phyloP scores from a whole-genome alignment of 2,797 vertebrate genomes.

The Coccyzus lansbergi region DNA sequence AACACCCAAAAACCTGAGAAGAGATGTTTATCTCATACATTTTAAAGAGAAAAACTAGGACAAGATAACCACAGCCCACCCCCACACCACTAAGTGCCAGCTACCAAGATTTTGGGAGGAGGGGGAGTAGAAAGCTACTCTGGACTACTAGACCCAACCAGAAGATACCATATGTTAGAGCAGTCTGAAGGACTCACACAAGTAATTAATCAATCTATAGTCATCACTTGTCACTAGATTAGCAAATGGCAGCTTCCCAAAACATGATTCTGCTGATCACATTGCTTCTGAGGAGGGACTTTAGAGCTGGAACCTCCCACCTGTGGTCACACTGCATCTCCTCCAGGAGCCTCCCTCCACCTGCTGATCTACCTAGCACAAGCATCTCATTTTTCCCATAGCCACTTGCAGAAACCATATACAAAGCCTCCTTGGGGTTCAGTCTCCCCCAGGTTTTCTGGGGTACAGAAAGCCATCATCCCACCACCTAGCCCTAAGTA shows the following conservation, averaged over 20 bases:
- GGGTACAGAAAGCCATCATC: background rate
- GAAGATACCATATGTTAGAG: rapidly evolving
- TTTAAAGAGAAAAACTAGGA: background rate
- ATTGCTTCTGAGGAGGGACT: background rate
- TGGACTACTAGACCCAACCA: background rate
- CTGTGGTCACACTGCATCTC: background rate
- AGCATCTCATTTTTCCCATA: background rate
- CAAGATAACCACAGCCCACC: background rate
- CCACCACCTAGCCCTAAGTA: background rate
- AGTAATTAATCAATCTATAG: background rate
- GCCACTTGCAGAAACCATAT: background rate
- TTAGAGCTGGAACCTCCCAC: background rate
- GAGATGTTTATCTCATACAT: background rate
- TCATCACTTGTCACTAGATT: background rate
- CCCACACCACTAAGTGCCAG: rapidly evolving
- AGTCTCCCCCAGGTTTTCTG: background rate
- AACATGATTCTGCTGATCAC: background rate
- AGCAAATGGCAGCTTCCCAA: background rate
- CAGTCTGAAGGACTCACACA: background rate
- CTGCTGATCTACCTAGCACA: background rate
- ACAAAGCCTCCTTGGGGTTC: background rate
- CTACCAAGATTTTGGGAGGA: background rate
- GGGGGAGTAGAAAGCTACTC: background rate
- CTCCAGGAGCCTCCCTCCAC: background rate
- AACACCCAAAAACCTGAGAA: background rate